Base-by-base conservation (phyloP, 2,797 vertebrate species). In the Coluber constrictor region DNA sequence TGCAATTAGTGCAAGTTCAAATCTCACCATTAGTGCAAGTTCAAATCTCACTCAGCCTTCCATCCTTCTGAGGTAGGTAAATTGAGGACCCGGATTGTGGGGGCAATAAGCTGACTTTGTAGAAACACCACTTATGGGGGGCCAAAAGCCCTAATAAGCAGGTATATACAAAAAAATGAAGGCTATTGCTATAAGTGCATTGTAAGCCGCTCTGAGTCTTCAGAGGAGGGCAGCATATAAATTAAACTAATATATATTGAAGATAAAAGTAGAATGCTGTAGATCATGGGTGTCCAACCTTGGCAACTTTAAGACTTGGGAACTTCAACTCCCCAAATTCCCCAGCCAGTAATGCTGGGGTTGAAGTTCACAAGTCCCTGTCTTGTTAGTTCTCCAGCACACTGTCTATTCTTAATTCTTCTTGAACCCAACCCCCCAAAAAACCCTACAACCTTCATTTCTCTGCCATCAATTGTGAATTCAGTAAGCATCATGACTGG, bases 251-350 rank as follows among this genome's bases (percentile, higher is more conserved):
- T 37, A 37, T 37, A 37, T 37, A 37, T 92, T 5, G 47, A 66
- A 93, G 92, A 55, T 10, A 90, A 60, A 95, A 96, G 60, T 23
- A 90, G 32, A 95, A 89, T 43, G 94, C 10, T 47, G 43, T 83
- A 93, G 91, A 92, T n/a, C n/a, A 74, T 37, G n/a, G 70, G 32
- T 37, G 32, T 74, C 16, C 70, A 74, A 74, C 16, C 8, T 74
- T 74, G 70, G 70, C 32, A 74, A 74, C 66, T 37, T 74, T 37
- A 74, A 37, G 32, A 74, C n/a, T 74, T 32, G 66, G 16, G 66
- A 16, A 74, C n/a, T 74, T 32, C n/a, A 32, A 32, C 66, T 32
- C 66, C n/a, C 61, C 13, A n/a, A 66, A 66, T 66, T 66, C 61
- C 12, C 27, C 6, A 70, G n/a, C 66, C 15, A 16, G 63, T 32